phyloP scores from a whole-genome alignment of 2,797 vertebrate genomes.

The Rhinichthys osculus region DNA sequence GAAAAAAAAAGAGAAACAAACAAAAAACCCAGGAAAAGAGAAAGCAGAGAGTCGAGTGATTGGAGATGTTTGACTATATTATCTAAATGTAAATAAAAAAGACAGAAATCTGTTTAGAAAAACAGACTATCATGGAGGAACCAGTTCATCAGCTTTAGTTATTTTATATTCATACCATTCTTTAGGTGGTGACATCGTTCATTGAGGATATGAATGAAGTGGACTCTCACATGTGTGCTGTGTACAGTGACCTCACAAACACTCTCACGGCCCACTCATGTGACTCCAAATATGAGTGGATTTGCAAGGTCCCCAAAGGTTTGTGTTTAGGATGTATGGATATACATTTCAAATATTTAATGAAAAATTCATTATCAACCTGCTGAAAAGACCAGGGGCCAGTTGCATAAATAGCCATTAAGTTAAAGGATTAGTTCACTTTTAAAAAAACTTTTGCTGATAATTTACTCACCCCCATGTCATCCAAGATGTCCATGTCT shows the following conservation, averaged over 20 bases:
- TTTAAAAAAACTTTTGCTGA: too few relatives aligned
- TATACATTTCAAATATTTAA: not conserved
- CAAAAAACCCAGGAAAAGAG: not conserved
- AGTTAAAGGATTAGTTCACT: too few relatives aligned
- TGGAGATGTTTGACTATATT: not conserved
- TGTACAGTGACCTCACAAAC: conserved; percentile 81
- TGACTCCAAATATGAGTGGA: conserved; percentile 88
- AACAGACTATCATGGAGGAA: not conserved
- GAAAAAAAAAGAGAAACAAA: not conserved
- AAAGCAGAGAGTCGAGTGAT: not conserved
- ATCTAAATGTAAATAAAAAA: not conserved
- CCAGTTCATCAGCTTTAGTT: not conserved
- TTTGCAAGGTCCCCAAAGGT: conserved; percentile 94
- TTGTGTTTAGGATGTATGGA: conserved; percentile 7
- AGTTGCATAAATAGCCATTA: too few relatives aligned
- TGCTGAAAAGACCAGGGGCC: not conserved
- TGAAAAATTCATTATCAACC: not conserved
- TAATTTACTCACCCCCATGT: too few relatives aligned
- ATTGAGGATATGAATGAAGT: conserved; percentile 85
- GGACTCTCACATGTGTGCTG: conserved; percentile 85
- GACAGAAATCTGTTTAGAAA: not conserved
- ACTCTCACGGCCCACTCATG: conserved; percentile 82
- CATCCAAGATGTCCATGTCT: too few relatives aligned
- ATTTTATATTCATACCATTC: conserved; percentile 41
- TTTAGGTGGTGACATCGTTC: conserved; percentile 88